phyloP scores from a whole-genome alignment of 2,113 vertebrate genomes.

The Sminthopsis crassicaudata region DNA sequence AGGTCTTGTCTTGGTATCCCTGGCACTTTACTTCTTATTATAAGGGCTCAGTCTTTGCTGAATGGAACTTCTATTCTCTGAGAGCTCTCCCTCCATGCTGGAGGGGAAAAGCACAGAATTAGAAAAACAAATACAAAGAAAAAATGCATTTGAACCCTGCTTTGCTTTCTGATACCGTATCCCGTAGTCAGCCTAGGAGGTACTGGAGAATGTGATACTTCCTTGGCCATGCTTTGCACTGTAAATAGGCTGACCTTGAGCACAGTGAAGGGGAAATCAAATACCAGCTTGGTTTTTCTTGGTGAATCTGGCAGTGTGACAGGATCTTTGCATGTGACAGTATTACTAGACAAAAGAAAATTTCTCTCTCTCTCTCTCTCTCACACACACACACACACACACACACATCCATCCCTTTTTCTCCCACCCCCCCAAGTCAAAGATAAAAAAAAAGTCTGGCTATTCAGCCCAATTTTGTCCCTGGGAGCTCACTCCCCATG shows the following conservation, averaged over 20 bases:
- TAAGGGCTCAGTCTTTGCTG: neutral
- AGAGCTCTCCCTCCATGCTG: neutral
- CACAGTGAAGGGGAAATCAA: conserved; percentile 3
- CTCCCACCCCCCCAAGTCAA: neutral
- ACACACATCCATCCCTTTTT: neutral
- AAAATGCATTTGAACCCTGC: neutral
- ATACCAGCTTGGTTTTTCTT: neutral
- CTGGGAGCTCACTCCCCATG: neutral
- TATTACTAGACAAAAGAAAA: conserved; percentile 30
- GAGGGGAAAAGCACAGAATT: neutral
- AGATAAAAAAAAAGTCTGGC: neutral
- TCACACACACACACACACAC: neutral
- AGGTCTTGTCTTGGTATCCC: neutral
- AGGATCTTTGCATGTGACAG: neutral
- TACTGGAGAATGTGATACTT: neutral
- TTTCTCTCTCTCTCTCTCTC: too few relatives aligned
- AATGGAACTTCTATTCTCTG: neutral
- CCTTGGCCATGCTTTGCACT: neutral
- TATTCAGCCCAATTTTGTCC: neutral
- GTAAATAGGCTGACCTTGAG: conserved; percentile 59
- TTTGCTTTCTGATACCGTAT: conserved; percentile 20
- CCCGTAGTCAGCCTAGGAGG: neutral
- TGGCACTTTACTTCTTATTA: neutral
- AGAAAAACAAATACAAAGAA: neutral
- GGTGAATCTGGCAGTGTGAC: neutral